A percentile compares a stretch with the other conserved stretches of the same genome.
phyloP scores from a whole-genome alignment of 2,797 vertebrate genomes.

The Coregonus ussuriensis region DNA sequence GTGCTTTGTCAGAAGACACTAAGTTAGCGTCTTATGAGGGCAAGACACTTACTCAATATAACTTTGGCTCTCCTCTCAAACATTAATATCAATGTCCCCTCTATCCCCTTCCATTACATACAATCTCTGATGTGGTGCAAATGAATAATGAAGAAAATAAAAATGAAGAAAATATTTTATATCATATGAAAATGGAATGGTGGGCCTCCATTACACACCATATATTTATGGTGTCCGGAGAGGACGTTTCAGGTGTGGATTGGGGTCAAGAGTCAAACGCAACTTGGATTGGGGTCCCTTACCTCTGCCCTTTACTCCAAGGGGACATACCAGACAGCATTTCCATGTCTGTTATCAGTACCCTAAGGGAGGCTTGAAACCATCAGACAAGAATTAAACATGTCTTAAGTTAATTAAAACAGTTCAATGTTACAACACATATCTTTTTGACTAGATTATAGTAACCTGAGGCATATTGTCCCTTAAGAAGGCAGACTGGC shows the following conservation, averaged over 20 bases:
- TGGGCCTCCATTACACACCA: constrained; percentile 16
- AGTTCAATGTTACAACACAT: constrained; percentile 52
- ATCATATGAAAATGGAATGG: constrained; percentile 29
- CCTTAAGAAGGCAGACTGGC: constrained; percentile 8
- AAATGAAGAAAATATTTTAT: constrained; percentile 32
- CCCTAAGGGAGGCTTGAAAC: not conserved
- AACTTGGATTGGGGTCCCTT: constrained; percentile 14
- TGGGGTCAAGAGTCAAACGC: constrained; percentile 28
- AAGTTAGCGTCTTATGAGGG: constrained; percentile 31
- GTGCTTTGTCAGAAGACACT: constrained; percentile 5
- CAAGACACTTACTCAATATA: constrained; percentile 6
- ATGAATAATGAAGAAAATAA: constrained; percentile 48
- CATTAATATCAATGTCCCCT: constrained; percentile 30
- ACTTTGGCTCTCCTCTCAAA: constrained; percentile 29
- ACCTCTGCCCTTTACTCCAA: constrained; percentile 14
- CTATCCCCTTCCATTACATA: constrained; percentile 20
- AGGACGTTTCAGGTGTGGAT: constrained; percentile 24
- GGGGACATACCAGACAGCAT: constrained; percentile 14
- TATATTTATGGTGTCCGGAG: constrained; percentile 20
- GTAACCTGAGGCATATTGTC: constrained; percentile 36
- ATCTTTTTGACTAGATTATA: constrained; percentile 46
- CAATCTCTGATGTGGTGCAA: constrained; percentile 21
- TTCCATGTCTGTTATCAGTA: constrained; percentile 8
- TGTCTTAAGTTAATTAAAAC: constrained; percentile 62
- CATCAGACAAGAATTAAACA: constrained; percentile 37